Evolutionary conservation across 2,113 vertebrate species (phyloP), one percentile per base, ranked within the genome.

Genomic region (Acrocephalus arundinaceus): DNA sequence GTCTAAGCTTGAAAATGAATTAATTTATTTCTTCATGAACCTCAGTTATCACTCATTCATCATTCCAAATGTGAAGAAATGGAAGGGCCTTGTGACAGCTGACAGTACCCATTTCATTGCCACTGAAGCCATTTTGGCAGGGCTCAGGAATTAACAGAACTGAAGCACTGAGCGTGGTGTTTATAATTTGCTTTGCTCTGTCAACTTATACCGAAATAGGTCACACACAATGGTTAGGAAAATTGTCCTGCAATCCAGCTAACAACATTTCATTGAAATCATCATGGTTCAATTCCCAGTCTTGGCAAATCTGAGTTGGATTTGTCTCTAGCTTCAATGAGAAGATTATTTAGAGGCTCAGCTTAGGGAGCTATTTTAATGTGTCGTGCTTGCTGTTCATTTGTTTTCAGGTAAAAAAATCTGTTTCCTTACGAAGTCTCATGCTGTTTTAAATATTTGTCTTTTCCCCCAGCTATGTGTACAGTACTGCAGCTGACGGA

Each of bases 401-500:
- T 83, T 59, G 63, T 89, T 90, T 82, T 75, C 77, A 84, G 88
- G 91, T 87, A 39, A 23, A 89, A 94, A 93, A 83, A 51, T 46
- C 39, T 72, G 39, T 87, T 93, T 94, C 41, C 65, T 10, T 77
- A 25, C 5, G 4, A 89, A 46, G 14, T 58, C 48, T 81, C 24
- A 3, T 62, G 59, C 81, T 68, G 59, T 49, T 88, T 72, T 73
- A 41, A 63, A 19, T 68, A 27, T 86, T 82, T 93, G 46, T 73
- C 49, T 61, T 79, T 68, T 52, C 67, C 73, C 71, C 25, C 84
- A 98, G 98, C 97, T 9, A 95, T 98, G 96, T 98, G 98, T 85
- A 99, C 99, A 1, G 96, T 99, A 37, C 95, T 99, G 95, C 98
- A 98, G 94, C 98, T 99, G 96, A 98, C 98, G 39, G 99, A 99